These are phyloP conservation scores for Gymnocheta viridis DNA, from an alignment of 2,888 invertebrate species.

Conservation along the genomic window DNA sequence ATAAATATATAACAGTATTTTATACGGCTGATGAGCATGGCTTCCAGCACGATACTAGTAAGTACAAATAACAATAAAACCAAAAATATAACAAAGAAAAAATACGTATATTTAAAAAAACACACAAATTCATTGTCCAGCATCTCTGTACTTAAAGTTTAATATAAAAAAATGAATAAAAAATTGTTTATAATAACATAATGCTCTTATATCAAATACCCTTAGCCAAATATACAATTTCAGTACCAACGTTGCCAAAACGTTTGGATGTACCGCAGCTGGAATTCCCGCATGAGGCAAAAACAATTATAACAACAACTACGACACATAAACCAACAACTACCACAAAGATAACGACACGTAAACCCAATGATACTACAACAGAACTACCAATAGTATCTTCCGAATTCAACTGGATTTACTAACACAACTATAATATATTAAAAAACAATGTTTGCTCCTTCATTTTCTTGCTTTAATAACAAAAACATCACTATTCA, in stretches of 20 bases:
- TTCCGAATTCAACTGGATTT: conserved; percentile 52
- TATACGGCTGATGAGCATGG: conserved; percentile 79
- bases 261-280: conserved; percentile 73
- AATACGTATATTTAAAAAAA: background rate
- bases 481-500: background rate
- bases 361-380: conserved; percentile 35
- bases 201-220: conserved; percentile 43
- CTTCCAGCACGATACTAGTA: conserved; percentile 75
- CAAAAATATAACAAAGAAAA: background rate
- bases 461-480: background rate
- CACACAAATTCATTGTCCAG: background rate
- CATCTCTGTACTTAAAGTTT: background rate
- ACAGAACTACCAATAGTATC: conserved; percentile 21
- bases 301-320: conserved; percentile 28
- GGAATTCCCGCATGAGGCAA: conserved; percentile 32
- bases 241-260: conserved; percentile 75
- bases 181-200: conserved; percentile 31
- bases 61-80: conserved; percentile 63
- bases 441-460: conserved; percentile 24
- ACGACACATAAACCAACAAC: conserved; percentile 41
- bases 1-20: conserved; percentile 75
- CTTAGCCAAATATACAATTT: conserved; percentile 67
- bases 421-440: conserved; percentile 34
- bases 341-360: conserved; percentile 40
- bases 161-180: background rate